phyloP scores from a whole-genome alignment of 2,797 vertebrate species.

The Phyllotis vaccarum region DNA sequence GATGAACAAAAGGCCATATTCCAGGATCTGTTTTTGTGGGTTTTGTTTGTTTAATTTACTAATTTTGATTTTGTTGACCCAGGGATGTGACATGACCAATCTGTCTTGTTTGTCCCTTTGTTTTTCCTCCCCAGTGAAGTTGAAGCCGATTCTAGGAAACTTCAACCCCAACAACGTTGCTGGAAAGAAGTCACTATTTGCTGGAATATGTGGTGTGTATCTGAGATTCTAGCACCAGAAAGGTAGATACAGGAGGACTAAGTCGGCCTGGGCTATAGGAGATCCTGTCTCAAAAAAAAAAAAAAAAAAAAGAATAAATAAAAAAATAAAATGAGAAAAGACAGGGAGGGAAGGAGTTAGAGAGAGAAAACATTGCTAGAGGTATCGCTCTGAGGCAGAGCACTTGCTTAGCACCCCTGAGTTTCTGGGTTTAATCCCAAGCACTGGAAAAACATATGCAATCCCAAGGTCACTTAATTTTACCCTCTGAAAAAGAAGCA shows the following conservation, averaged over 20 bases:
- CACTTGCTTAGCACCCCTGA: neutral
- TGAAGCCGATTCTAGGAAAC: neutral
- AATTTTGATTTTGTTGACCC: neutral
- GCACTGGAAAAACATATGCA: neutral
- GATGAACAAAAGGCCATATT: conserved; percentile 18
- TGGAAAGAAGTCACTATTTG: neutral
- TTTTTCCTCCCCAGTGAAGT: neutral
- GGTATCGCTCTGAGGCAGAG: neutral
- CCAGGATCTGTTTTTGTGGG: neutral
- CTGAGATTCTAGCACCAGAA: neutral
- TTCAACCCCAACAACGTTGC: neutral
- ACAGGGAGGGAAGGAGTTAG: neutral
- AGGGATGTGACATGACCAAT: neutral
- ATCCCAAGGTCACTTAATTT: neutral
- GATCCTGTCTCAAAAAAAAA: neutral
- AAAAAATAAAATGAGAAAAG: neutral
- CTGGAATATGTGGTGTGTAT: neutral
- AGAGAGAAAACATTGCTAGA: neutral
- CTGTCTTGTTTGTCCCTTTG: too few relatives aligned
- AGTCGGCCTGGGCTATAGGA: neutral
- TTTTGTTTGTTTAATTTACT: neutral
- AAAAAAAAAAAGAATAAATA: neutral
- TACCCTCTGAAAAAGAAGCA: neutral
- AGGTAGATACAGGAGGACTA: neutral
- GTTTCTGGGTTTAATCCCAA: neutral